Evolutionary conservation across 2,888 invertebrate species (phyloP).

Genomic region (Unio delphinus): DNA sequence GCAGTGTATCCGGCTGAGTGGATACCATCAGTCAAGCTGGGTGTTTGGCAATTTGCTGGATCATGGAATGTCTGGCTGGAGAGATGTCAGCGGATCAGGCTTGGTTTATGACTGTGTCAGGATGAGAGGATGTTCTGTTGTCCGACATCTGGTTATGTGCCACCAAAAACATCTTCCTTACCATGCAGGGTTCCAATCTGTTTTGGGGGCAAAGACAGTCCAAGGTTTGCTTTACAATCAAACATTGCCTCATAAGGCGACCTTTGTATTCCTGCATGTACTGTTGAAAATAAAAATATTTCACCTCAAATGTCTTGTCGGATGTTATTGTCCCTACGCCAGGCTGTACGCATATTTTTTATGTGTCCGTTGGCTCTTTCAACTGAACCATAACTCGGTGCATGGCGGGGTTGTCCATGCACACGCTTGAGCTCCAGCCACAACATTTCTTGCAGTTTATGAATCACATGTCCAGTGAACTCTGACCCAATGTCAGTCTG

Average conservation of each 20-base stretch:
- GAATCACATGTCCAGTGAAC: constrained; percentile 23
- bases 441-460: constrained; percentile 18
- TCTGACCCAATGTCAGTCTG: constrained; percentile 25
- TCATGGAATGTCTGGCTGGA: no score
- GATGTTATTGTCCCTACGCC: constrained; percentile 26
- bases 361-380: constrained; percentile 31
- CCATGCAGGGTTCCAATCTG: constrained; percentile 2
- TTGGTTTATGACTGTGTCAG: no score
- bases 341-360: constrained; percentile 29
- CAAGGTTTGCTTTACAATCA: constrained; percentile 16
- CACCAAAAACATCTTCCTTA: constrained; percentile 3
- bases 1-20: no score
- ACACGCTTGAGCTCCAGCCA: constrained; percentile 23
- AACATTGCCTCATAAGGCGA: constrained; percentile 21
- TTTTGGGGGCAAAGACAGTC: constrained; percentile 12
- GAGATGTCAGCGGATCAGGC: no score
- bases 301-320: constrained; percentile 19
- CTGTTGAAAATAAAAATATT: constrained; percentile 25
- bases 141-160: no score
- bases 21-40: no score
- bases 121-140: no score
- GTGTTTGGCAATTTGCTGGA: no score
- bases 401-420: constrained; percentile 26
- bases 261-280: constrained; percentile 18
- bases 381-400: constrained; percentile 23